Percentiles rank a stretch among this genome's conserved stretches.
Conservation (phyloP, 2,888 invertebrate genomes). For the Furcula furcula region DNA sequence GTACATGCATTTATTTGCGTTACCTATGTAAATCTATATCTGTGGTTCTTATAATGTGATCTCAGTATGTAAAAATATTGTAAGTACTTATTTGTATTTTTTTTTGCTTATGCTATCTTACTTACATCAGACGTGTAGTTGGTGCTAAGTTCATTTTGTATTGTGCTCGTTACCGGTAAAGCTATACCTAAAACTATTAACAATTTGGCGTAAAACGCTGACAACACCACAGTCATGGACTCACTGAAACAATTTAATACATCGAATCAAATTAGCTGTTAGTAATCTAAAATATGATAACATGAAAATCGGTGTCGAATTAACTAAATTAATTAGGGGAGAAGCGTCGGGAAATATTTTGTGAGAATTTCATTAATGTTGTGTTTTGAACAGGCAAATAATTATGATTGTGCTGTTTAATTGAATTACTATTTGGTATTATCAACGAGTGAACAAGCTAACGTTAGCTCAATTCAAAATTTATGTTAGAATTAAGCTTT, state of each 20-base stretch:
- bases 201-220: constrained; percentile 85
- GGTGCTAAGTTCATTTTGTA: constrained; percentile 77
- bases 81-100: too few relatives aligned
- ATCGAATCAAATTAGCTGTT: constrained; percentile 33
- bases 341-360: constrained; percentile 14
- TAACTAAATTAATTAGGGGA: constrained; percentile 19
- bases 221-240: constrained; percentile 82
- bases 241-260: constrained; percentile 73
- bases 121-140: constrained; percentile 71
- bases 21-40: too few relatives aligned
- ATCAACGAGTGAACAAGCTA: too few relatives aligned
- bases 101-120: too few relatives aligned
- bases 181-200: constrained; percentile 84
- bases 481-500: too few relatives aligned
- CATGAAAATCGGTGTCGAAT: constrained; percentile 9
- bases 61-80: too few relatives aligned
- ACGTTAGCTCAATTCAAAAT: too few relatives aligned
- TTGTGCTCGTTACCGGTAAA: constrained; percentile 84
- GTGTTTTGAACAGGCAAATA: constrained; percentile 1
- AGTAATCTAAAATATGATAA: constrained; percentile 25
- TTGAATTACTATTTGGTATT: background rate
- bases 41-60: too few relatives aligned
- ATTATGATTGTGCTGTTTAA: background rate
- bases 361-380: constrained; percentile 7
- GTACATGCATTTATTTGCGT: too few relatives aligned